Conservation (phyloP, 2,113 vertebrate genomes). For the Cyprinodon tularosa region DNA sequence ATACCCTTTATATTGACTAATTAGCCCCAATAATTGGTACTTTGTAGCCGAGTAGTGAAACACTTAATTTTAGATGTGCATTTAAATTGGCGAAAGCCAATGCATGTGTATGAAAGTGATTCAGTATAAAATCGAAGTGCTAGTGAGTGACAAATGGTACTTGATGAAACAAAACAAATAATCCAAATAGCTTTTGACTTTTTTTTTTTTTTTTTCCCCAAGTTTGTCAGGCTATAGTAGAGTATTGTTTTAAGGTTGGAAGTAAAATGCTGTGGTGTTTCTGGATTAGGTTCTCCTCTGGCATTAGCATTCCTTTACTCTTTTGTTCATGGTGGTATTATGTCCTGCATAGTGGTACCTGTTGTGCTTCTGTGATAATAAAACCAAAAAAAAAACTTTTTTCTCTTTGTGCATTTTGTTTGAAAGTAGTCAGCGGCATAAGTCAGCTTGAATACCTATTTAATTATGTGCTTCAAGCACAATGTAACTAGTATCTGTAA, state of each 20-base stretch:
- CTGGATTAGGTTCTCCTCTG: conserved; percentile 32
- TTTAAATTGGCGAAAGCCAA: conserved; percentile 38
- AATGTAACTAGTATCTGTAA: not conserved
- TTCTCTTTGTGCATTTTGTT: not conserved
- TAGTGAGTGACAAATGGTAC: conserved; percentile 46
- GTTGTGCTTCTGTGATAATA: conserved; percentile 82
- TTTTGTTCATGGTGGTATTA: conserved; percentile 50
- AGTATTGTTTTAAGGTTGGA: conserved; percentile 53
- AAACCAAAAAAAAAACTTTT: conserved; percentile 56
- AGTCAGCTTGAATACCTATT: not conserved
- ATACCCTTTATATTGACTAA: conserved; percentile 18
- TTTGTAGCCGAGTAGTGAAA: conserved; percentile 49
- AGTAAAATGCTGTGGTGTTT: conserved; percentile 57
- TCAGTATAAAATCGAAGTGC: conserved; percentile 41
- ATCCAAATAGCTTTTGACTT: conserved; percentile 71
- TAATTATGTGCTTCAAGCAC: not conserved
- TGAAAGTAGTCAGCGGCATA: not conserved
- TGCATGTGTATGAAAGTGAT: conserved; percentile 46
- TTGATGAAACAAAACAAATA: conserved; percentile 44
- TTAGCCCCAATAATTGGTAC: conserved; percentile 61
- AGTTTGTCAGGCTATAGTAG: conserved; percentile 59
- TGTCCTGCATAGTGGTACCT: conserved; percentile 79
- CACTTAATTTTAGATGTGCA: conserved; percentile 38
- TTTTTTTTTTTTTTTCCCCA: not conserved
- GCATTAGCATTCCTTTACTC: conserved; percentile 68